Evolutionary conservation across 2,113 vertebrate genomes (phyloP), one percentile per base, ranked within the genome.

Genomic region (Pyxicephalus adspersus): DNA sequence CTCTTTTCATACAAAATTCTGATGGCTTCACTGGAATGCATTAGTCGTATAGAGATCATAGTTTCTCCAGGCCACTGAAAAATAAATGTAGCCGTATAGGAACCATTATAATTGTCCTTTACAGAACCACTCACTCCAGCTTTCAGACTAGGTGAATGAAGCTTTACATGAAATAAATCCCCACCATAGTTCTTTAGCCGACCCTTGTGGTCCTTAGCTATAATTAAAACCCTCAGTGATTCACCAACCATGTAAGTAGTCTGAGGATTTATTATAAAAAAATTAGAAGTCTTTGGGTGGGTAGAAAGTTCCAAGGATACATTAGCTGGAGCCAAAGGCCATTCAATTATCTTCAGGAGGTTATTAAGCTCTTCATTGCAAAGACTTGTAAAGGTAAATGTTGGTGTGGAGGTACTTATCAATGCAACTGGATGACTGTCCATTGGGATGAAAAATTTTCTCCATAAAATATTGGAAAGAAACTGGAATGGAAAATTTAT

Each of bases 101-200:
- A n/a, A 28, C 75, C 75, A 25, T 77, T 77, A 5, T 63, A 3
- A 64, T 77, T 22, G 26, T 77, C 60, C 1, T 5, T 18, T 6
- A 77, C 75, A 28, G 38, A 54, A 13, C 75, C 75, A 7, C 60
- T 77, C 9, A 77, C 75, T 29, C 75, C 75, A 22, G 61, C 75
- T 54, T 77, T 77, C 38, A 77, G 61, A 19, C 18, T 54, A n/a
- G 61, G 57, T 45, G 61, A 77, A 28, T 77, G 45, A 60, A 77
- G 61, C 25, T 77, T 77, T 17, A 19, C 75, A 45, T 65, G 38
- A 13, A 77, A 77, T 3, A 4, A 77, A 19, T 77, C 75, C 7
- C 38, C 61, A 13, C 75, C 75, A 23, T 77, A 77, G 15, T 45
- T 28, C 29, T 77, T 77, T 5, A 19, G 3, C n/a, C 23, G 22